A percentile compares a stretch with the other conserved stretches of the same genome.
Evolutionary conservation across 2,113 vertebrate genomes (phyloP).

Genomic region (Tetrax tetrax): DNA sequence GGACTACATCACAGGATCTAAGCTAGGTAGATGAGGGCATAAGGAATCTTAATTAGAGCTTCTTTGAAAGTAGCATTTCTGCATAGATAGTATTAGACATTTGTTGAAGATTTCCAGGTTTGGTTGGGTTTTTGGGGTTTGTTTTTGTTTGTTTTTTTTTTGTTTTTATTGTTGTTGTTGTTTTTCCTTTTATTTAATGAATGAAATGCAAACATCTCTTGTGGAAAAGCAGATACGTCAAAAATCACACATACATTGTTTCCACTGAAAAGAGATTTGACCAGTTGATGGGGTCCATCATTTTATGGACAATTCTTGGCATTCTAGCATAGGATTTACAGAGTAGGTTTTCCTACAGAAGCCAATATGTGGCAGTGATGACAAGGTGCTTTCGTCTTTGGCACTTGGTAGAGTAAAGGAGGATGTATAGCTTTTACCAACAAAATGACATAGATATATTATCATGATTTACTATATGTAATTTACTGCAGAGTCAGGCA

Average conservation of each 20-base stretch:
- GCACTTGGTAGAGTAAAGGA: not conserved
- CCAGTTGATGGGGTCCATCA: not conserved
- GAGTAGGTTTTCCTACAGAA: not conserved
- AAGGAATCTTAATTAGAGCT: not conserved
- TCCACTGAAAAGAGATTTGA: not conserved
- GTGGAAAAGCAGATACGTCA: not conserved
- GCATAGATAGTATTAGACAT: not conserved
- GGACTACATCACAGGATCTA: not conserved
- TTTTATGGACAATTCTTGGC: not conserved
- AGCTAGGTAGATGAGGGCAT: not conserved
- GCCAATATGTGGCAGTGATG: not conserved
- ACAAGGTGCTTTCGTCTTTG: not conserved
- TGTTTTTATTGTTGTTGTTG: too few relatives aligned
- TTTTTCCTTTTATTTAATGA: not conserved
- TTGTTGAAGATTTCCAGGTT: not conserved
- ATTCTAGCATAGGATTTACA: not conserved
- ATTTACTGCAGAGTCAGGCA: not conserved
- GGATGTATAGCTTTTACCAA: not conserved
- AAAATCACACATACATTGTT: not conserved
- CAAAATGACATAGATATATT: not conserved
- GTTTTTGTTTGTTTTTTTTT: too few relatives aligned
- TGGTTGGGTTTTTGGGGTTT: too few relatives aligned
- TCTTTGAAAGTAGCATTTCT: not conserved
- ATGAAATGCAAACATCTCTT: not conserved
- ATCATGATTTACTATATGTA: fast-evolving